phyloP scores from a whole-genome alignment of 2,113 vertebrate species.

The Variabilichromis moorii region DNA sequence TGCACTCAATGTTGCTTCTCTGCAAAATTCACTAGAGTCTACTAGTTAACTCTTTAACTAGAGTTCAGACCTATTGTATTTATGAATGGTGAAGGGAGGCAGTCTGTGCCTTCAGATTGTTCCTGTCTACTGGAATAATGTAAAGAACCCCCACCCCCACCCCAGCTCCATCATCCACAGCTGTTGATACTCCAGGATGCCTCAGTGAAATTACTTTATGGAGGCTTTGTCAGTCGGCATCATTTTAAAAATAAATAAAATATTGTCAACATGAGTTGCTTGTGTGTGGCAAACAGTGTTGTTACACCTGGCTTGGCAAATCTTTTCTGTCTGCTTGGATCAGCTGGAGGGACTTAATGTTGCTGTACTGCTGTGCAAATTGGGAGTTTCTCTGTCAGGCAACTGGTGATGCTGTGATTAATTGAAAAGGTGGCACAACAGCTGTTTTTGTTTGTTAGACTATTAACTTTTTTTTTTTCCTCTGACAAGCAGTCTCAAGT shows the following conservation, averaged over 20 bases:
- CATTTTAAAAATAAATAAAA: background rate
- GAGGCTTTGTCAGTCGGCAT: background rate
- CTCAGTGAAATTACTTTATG: background rate
- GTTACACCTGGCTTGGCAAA: background rate
- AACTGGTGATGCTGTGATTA: background rate
- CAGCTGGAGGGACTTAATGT: background rate
- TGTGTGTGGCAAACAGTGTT: background rate
- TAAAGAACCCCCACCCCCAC: background rate
- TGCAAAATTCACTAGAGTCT: background rate
- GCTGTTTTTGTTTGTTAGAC: background rate
- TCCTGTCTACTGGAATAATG: background rate
- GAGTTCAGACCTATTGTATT: background rate
- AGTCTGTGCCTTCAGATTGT: background rate
- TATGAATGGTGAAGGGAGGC: background rate
- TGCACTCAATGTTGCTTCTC: background rate
- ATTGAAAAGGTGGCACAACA: background rate
- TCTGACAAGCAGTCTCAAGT: background rate
- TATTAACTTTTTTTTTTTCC: background rate
- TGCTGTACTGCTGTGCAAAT: background rate
- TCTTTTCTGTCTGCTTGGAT: background rate
- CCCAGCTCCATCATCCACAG: background rate
- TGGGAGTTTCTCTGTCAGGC: background rate
- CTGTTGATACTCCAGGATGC: background rate
- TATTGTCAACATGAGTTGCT: background rate
- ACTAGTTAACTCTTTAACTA: background rate